Base-by-base conservation (phyloP, 2,113 vertebrate species). In the Amia ocellicauda region DNA sequence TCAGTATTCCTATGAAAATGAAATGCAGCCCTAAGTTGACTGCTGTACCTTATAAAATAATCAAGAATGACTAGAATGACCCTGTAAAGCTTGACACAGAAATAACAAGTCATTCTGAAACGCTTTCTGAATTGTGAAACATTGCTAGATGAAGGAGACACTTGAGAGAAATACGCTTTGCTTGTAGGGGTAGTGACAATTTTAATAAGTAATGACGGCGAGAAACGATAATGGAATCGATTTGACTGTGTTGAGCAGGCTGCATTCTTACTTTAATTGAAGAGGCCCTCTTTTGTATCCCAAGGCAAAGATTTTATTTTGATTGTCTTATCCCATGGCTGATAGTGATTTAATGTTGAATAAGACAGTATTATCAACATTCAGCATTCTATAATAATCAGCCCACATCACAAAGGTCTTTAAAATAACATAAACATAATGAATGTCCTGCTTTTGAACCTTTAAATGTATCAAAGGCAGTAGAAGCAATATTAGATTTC, bases 181-280 rank as follows among this genome's bases (percentile, higher is more conserved):
- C 26, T 69, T 45, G 11, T 56, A 29, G 53, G 17, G 20, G 2
- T 26, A 14, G 41, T 41, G 56, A 59, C 20, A 40, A n/a, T 47
- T 45, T 53, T 64, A 69, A 55, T 55, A 52, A 64, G 14, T 24
- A 47, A 26, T n/a, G 53, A 36, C n/a, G 26, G 31, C 14, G 7
- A 53, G 23, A 40, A 41, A 19, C n/a, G 14, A 68, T 24, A 24
- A 36, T 55, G 26, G 42, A 68, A 50, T 59, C 53, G 42, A 41
- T 41, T 23, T 52, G 47, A 17, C n/a, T 19, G 36, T 58, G 47
- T 31, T 7, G 20, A 49, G 51, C 29, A 28, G 28, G 4, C 51
- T 7, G 10, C 22, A 19, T 13, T 45, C 17, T 8, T 28, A 58
- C 55, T 61, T 53, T 60, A 59, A 60, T 42, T 65, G 41, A 50